Conservation (phyloP, 1,140 invertebrate genomes). For the Heliconius himera region DNA sequence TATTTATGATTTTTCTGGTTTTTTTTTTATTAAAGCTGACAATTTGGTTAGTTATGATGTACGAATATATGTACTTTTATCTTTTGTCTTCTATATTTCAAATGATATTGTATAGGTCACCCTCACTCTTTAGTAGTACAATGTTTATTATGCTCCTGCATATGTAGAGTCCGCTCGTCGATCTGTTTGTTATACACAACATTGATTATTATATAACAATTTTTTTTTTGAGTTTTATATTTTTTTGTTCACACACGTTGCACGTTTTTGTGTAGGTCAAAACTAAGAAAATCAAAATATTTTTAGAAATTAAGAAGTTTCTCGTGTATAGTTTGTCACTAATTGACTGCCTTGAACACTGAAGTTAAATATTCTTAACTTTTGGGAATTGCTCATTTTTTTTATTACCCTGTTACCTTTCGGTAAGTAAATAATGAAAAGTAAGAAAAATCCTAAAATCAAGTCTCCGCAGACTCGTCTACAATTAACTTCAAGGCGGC, state of each 20-base stretch:
- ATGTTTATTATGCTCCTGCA: not conserved
- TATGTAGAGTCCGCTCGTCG: not conserved
- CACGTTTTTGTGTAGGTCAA: not conserved
- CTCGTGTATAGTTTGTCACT: too few relatives aligned
- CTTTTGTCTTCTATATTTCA: not conserved
- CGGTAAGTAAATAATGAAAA: too few relatives aligned
- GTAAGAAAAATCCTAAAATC: too few relatives aligned
- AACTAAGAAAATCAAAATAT: too few relatives aligned
- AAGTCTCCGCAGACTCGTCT: too few relatives aligned
- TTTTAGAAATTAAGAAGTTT: too few relatives aligned
- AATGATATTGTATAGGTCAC: not conserved
- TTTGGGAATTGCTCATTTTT: too few relatives aligned
- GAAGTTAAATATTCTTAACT: too few relatives aligned
- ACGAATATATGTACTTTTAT: slow-evolving; percentile 9
- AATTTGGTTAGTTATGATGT: not conserved
- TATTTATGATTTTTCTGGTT: not conserved
- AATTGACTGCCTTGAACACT: too few relatives aligned
- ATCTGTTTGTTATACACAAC: not conserved
- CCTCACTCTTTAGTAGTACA: not conserved
- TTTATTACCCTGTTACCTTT: too few relatives aligned
- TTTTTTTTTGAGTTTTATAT: too few relatives aligned
- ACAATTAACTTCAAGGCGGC: too few relatives aligned
- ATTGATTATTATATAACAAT: not conserved
- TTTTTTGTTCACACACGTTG: not conserved
- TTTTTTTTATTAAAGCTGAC: not conserved